Evolutionary conservation across 2,888 invertebrate species (phyloP).

Genomic region (Megamerina dolium): DNA sequence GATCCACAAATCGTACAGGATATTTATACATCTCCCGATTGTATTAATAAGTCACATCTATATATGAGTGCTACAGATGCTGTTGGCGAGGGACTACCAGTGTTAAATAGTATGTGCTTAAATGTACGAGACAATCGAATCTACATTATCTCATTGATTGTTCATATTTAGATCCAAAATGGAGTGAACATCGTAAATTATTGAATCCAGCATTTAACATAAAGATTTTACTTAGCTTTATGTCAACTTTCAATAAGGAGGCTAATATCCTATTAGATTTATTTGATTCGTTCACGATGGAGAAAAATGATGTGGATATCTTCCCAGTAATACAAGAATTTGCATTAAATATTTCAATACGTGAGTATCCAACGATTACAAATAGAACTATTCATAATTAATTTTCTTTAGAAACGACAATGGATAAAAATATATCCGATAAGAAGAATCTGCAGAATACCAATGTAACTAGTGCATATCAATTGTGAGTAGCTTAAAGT

Average conservation of each 20-base stretch:
- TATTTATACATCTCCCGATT: slow-evolving; percentile 39
- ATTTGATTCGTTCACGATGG: slow-evolving; percentile 21
- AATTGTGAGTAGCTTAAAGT: too few relatives aligned
- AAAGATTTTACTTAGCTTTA: slow-evolving; percentile 37
- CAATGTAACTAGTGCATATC: too few relatives aligned
- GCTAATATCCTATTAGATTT: slow-evolving; percentile 25
- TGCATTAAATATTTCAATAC: slow-evolving; percentile 36
- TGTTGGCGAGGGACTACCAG: slow-evolving; percentile 37
- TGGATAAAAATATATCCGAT: slow-evolving; percentile 39
- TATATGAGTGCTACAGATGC: slow-evolving; percentile 40
- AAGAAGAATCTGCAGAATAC: too few relatives aligned
- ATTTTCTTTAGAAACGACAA: slow-evolving; percentile 44
- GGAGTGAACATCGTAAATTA: too few relatives aligned
- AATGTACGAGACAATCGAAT: too few relatives aligned
- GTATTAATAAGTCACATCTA: slow-evolving; percentile 38
- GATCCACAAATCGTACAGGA: slow-evolving; percentile 39
- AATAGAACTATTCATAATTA: too few relatives aligned
- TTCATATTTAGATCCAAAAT: slow-evolving; percentile 40
- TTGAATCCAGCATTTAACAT: slow-evolving; percentile 43
- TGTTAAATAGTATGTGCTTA: slow-evolving; percentile 36
- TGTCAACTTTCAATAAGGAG: slow-evolving; percentile 40
- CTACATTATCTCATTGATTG: too few relatives aligned
- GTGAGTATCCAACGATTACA: too few relatives aligned
- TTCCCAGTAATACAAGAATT: slow-evolving; percentile 32
- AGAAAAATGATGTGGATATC: slow-evolving; percentile 31